These are phyloP conservation scores for Pocota personata DNA, from an alignment of 2,888 invertebrate species.

Conservation along the genomic window DNA sequence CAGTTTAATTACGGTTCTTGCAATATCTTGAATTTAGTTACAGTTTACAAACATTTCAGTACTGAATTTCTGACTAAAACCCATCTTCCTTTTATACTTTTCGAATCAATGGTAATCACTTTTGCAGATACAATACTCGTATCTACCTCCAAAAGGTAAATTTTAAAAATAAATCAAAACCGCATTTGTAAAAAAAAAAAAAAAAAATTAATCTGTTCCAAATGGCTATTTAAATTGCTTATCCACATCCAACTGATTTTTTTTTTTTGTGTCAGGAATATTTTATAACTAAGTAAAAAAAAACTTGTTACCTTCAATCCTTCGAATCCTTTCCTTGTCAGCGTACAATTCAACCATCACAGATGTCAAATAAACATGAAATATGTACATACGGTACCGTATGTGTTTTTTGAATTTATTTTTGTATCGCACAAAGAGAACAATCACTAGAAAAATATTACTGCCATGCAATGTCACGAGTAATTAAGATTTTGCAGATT, in stretches of 20 bases:
- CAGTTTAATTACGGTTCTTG: too few relatives aligned
- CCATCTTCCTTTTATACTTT: neutral
- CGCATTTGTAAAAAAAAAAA: neutral
- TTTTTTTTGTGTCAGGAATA: neutral
- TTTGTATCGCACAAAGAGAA: conserved; percentile 14
- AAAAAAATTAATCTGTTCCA: neutral
- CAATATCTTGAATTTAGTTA: too few relatives aligned
- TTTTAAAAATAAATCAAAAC: neutral
- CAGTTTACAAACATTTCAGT: neutral
- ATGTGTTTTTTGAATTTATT: conserved; percentile 3
- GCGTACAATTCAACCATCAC: neutral
- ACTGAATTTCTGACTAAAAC: neutral
- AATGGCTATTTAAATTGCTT: neutral
- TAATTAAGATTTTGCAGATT: conserved; percentile 72
- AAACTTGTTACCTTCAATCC: conserved; percentile 22
- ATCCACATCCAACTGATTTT: neutral
- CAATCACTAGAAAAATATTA: conserved; percentile 65
- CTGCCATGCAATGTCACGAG: conserved; percentile 65
- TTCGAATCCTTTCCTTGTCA: neutral
- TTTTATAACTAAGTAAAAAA: neutral
- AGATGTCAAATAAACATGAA: conserved; percentile 36
- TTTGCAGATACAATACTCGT: neutral
- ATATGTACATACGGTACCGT: neutral
- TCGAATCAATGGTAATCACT: neutral
- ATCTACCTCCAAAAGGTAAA: neutral